Evolutionary conservation across 30 jellyfish, hydroid and myxozoan genomes (phyloP), one percentile per base, ranked within the genome.

Genomic region (Aurelia aurita): DNA sequence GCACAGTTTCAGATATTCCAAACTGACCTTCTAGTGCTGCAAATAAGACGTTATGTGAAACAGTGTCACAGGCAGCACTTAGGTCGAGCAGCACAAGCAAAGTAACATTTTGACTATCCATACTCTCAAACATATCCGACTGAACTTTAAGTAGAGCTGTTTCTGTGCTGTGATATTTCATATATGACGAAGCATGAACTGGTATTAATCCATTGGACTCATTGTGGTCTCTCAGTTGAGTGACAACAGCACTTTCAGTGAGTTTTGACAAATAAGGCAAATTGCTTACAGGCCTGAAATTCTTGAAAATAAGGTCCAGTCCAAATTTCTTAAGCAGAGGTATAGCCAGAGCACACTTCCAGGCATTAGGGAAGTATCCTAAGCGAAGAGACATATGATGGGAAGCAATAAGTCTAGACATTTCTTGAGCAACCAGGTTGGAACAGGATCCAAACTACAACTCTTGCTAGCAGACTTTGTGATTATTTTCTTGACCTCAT

Each of bases 251-350:
- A 2, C 70, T 82, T 68, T 82, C 76, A 23, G 88, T 68, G 27
- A 82, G 86, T 26, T 82, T 82, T 7, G 79, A 82, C 51, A 51
- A 44, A 66, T 58, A 68, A 27, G 92, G 61, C 62, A 68, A 58
- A 49, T 82, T 68, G 34, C 87, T 45, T 32, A 82, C 92, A 28
- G 92, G 86, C 27, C 92, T 46, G 66, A 82, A 69, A 69, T 82
- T 68, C 46, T 45, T 65, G 57, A 65, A 69, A 5, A 65, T n/a
- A 6, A 82, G 31, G 58, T 69, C 86, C 55, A 68, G 92, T 46
- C 77, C 77, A 82, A 68, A 59, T 59, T 49, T 69, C 77, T 82
- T 82, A 15, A 82, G 73, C 47, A 53, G 49, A 49, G 75, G 86
- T 23, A 15, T 54, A 25, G 67, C 70, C 39, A 69, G 27, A 18